A percentile compares a stretch with the other conserved stretches of the same genome.
Evolutionary conservation across 2,113 vertebrate species (phyloP).

Genomic region (Silurus asotus): DNA sequence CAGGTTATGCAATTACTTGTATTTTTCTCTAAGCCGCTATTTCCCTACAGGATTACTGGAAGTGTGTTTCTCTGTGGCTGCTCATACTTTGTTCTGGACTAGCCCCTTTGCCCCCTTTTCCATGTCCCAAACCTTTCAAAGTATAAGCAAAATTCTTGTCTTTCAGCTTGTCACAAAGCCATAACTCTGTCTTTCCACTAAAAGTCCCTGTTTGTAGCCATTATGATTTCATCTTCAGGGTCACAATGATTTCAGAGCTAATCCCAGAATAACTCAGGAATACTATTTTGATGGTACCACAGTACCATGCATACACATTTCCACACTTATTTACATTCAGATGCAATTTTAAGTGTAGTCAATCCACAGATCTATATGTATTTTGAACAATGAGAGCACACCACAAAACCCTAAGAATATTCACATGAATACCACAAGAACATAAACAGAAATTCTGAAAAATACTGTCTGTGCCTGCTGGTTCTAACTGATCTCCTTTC

Average conservation of each 20-base stretch:
- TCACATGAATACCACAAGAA: background rate
- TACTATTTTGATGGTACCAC: background rate
- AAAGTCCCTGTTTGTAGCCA: background rate
- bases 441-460: background rate
- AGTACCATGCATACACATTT: background rate
- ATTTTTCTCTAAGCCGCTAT: background rate
- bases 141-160: background rate
- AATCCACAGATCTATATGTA: background rate
- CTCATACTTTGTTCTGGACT: background rate
- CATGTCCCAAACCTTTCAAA: background rate
- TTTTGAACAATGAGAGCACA: background rate
- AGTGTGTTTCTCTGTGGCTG: background rate
- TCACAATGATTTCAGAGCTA: background rate
- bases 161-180: background rate
- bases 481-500: background rate
- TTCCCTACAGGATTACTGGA: background rate
- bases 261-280: background rate
- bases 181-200: background rate
- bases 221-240: background rate
- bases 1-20: background rate
- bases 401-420: no score
- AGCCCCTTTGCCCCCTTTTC: background rate
- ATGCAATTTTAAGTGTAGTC: background rate
- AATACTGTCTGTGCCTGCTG: background rate
- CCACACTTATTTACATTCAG: background rate